Evolutionary conservation across 2,797 vertebrate genomes (phyloP), one percentile per base, ranked within the genome.

Genomic region (Enteromius viviparus): DNA sequence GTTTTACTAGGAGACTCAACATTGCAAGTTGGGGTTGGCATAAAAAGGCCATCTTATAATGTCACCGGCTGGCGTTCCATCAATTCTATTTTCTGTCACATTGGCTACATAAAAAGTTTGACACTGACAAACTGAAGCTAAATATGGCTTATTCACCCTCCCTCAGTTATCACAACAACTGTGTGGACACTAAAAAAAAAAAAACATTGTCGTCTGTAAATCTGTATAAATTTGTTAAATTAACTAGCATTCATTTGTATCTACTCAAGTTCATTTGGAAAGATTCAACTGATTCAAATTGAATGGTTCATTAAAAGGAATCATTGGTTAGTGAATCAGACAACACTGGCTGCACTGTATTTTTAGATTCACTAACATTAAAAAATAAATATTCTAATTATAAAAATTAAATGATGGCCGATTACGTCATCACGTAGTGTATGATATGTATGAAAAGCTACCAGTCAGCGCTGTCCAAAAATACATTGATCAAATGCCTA

Each of bases 71-170:
- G 81, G 69, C 60, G 51, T 68, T 62, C 65, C 29, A 85, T 81
- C 79, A 66, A 66, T 86, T 60, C 51, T 68, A n/a, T 65, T 55
- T 51, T 53, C 60, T 83, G 40, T 85, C 68, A 84, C 49, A 70
- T 85, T 11, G 70, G 47, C 47, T 58, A 75, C 62, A 80, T 74
- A 85, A 77, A 70, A 86, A 51, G 77, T 81, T 79, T 83, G 62
- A 85, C 78, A 42, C 78, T 87, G 70, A 83, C 79, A 5, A 76
- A 77, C 70, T 80, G 80, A 21, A 47, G 72, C 11, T 23, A 58
- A 76, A 76, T 58, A 58, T 58, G 12, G 74, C 12, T 23, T 26
- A 58, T 26, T 26, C 53, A 23, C 34, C 58, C 51, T 23, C 58
- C 1, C 51, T 55, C 14, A n/a, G 21, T 23, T 6, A 58, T 75